These are phyloP conservation scores for Lasioglossum villosulum DNA, from an alignment of 2,888 invertebrate species.

Conservation along the genomic window DNA sequence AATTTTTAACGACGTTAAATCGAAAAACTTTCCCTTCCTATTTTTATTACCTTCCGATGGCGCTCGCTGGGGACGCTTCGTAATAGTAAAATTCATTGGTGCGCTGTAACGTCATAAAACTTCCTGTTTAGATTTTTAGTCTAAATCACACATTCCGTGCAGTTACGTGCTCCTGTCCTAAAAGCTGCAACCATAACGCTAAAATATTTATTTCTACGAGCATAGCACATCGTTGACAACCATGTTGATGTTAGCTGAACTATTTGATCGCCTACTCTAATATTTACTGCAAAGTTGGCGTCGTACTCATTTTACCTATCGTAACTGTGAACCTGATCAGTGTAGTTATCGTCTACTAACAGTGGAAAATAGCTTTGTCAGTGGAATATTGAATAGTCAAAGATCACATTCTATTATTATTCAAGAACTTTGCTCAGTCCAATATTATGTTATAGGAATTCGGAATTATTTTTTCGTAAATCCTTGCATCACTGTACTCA, in stretches of 20 bases:
- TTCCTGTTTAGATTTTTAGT: background rate
- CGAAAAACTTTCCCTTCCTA: constrained; percentile 63
- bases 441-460: too few relatives aligned
- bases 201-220: background rate
- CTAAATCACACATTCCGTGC: background rate
- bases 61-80: background rate
- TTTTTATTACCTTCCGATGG: constrained; percentile 8
- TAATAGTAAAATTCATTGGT: background rate
- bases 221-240: background rate
- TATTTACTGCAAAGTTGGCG: background rate
- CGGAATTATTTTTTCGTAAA: background rate
- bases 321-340: background rate
- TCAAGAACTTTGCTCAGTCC: background rate
- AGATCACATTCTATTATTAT: background rate
- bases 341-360: background rate
- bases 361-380: background rate
- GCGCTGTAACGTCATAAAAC: background rate
- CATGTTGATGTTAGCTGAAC: background rate
- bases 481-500: background rate
- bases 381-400: background rate
- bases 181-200: background rate
- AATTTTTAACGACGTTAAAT: constrained; percentile 70
- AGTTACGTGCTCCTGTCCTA: background rate
- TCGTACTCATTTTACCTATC: background rate
- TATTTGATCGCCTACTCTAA: background rate